Evolutionary conservation across 2,113 vertebrate species (phyloP).

Genomic region (Colius striatus): DNA sequence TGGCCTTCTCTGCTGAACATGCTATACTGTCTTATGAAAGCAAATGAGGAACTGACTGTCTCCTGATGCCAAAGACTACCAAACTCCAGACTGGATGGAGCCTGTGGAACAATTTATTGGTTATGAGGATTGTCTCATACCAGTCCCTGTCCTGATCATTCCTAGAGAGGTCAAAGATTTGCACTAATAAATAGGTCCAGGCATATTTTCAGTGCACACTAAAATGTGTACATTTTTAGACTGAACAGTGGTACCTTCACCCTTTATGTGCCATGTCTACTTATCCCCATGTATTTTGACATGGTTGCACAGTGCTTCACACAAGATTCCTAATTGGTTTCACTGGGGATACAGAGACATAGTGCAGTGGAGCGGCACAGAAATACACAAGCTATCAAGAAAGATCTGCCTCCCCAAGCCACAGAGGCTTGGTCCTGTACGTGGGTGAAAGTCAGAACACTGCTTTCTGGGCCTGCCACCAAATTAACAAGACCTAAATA

Average conservation of each 20-base stretch:
- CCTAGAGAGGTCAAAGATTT: background rate
- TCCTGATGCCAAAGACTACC: background rate
- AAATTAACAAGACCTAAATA: background rate
- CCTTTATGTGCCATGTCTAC: background rate
- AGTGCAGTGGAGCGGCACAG: background rate
- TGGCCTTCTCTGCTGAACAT: background rate
- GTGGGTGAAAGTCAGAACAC: background rate
- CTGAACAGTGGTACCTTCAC: background rate
- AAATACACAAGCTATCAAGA: background rate
- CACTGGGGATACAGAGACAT: background rate
- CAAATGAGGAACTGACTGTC: background rate
- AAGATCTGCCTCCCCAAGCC: background rate
- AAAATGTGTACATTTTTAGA: background rate
- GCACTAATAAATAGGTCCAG: background rate
- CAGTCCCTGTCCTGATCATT: background rate
- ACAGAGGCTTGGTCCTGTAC: background rate
- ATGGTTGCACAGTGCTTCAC: background rate
- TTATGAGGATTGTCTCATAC: background rate
- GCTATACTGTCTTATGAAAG: background rate
- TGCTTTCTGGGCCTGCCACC: background rate
- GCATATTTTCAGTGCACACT: background rate
- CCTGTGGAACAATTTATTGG: background rate
- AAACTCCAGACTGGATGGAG: background rate
- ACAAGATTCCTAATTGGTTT: constrained; percentile 23
- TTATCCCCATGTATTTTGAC: background rate